Conservation (phyloP, 2,797 vertebrate genomes). For the Gymnothorax javanicus region DNA sequence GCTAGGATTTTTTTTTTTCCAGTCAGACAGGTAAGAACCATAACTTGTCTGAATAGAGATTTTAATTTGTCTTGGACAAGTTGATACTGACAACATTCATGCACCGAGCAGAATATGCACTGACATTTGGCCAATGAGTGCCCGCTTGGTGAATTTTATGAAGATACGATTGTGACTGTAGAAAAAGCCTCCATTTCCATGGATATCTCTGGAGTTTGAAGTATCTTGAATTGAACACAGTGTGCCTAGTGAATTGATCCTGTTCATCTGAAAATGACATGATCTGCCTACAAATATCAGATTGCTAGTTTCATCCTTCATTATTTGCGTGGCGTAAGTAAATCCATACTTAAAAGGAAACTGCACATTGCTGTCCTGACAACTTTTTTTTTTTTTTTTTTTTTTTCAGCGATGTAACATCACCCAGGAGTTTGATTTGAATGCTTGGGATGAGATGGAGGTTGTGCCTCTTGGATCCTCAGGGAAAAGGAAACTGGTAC, state of each 20-base stretch:
- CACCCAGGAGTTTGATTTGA: conserved; percentile 67
- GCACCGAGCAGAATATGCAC: too few species aligned
- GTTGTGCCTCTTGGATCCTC: conserved; percentile 33
- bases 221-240: background rate
- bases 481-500: conserved; percentile 63
- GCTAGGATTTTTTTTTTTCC: too few species aligned
- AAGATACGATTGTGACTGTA: too few species aligned
- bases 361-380: background rate
- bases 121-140: too few species aligned
- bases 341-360: background rate
- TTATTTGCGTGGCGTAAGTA: background rate
- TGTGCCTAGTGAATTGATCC: background rate
- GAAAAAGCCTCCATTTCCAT: too few species aligned
- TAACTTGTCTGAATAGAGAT: too few species aligned
- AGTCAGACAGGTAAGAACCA: too few species aligned
- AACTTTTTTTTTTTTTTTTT: conserved; percentile 9
- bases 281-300: background rate
- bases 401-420: conserved; percentile 63
- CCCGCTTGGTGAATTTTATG: too few species aligned
- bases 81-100: too few species aligned
- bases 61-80: too few species aligned
- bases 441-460: conserved; percentile 55
- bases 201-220: too few species aligned
- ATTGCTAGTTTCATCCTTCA: too few species aligned
- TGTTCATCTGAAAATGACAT: background rate